phyloP scores from a whole-genome alignment of 1,140 invertebrate species.

The Nebria ingens region DNA sequence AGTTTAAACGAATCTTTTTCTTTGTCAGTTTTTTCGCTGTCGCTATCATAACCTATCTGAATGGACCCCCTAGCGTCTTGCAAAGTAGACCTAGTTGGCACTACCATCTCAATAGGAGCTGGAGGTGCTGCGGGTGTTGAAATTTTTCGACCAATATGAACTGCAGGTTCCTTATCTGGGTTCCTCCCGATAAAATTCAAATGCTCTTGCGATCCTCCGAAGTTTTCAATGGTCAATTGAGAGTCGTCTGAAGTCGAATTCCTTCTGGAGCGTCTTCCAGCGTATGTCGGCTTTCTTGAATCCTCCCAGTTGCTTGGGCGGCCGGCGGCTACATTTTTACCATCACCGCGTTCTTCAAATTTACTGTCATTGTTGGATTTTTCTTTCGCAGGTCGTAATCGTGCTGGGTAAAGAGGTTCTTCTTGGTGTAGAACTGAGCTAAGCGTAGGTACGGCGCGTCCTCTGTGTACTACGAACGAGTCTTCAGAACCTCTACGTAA shows the following conservation, averaged over 20 bases:
- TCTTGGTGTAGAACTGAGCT: constrained; percentile 43
- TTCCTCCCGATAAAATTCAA: constrained; percentile 55
- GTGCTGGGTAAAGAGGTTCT: constrained; percentile 43
- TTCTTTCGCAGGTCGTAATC: constrained; percentile 47
- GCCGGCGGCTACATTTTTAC: constrained; percentile 52
- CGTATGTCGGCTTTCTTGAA: constrained; percentile 56
- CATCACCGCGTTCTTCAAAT: constrained; percentile 49
- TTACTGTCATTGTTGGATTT: constrained; percentile 50
- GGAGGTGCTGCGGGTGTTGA: constrained; percentile 41
- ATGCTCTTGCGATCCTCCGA: constrained; percentile 76
- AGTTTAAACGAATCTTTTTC: constrained; percentile 44
- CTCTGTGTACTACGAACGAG: constrained; percentile 70
- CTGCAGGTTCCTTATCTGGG: constrained; percentile 63
- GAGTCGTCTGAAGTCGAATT: constrained; percentile 81
- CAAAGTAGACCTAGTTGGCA: constrained; percentile 45
- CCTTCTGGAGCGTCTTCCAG: constrained; percentile 68
- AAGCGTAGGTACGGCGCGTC: constrained; percentile 65
- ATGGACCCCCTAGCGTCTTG: constrained; percentile 63
- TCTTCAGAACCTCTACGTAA: constrained; percentile 41
- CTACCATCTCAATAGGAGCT: constrained; percentile 20
- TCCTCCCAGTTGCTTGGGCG: constrained; percentile 77
- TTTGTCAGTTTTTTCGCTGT: constrained; percentile 43
- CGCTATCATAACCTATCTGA: constrained; percentile 57
- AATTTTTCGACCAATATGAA: constrained; percentile 46
- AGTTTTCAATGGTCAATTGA: constrained; percentile 82